Conservation (phyloP, 2,797 vertebrate genomes). For the Thripadectes ignobilis region DNA sequence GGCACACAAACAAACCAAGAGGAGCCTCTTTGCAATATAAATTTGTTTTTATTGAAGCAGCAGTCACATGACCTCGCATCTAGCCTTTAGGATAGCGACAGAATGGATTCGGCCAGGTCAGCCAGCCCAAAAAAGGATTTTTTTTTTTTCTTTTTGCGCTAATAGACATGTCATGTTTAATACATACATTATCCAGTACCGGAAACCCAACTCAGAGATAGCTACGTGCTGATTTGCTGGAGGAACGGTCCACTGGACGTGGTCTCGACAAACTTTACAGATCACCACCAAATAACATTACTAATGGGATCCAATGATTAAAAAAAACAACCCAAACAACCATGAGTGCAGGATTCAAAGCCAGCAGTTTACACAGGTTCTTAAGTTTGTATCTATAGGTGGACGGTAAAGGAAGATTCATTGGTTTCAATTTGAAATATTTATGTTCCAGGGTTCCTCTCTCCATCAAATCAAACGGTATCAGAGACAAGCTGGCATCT, state of each 20-base stretch:
- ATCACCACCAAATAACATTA: conserved; percentile 74
- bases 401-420: conserved; percentile 28
- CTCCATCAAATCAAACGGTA: conserved; percentile 69
- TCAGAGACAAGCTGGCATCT: conserved; percentile 66
- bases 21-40: conserved; percentile 77
- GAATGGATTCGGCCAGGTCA: conserved; percentile 68
- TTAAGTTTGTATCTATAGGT: conserved; percentile 38
- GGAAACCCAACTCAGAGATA: conserved; percentile 76
- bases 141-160: conserved; percentile 65
- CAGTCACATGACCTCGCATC: conserved; percentile 81
- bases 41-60: conserved; percentile 83
- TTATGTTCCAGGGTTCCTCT: conserved; percentile 65
- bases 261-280: conserved; percentile 72
- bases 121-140: conserved; percentile 70
- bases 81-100: conserved; percentile 78
- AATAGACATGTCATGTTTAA: conserved; percentile 79
- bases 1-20: conserved; percentile 37
- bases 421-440: conserved; percentile 50
- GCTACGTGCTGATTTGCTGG: conserved; percentile 73
- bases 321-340: conserved; percentile 62
- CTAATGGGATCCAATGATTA: conserved; percentile 66
- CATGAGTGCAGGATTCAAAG: conserved; percentile 72
- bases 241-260: conserved; percentile 72
- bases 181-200: conserved; percentile 79
- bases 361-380: conserved; percentile 69